These are phyloP conservation scores for Corticium candelabrum DNA, from an alignment of 37 sponge, comb jelly and placozoan species.

Conservation along the genomic window DNA sequence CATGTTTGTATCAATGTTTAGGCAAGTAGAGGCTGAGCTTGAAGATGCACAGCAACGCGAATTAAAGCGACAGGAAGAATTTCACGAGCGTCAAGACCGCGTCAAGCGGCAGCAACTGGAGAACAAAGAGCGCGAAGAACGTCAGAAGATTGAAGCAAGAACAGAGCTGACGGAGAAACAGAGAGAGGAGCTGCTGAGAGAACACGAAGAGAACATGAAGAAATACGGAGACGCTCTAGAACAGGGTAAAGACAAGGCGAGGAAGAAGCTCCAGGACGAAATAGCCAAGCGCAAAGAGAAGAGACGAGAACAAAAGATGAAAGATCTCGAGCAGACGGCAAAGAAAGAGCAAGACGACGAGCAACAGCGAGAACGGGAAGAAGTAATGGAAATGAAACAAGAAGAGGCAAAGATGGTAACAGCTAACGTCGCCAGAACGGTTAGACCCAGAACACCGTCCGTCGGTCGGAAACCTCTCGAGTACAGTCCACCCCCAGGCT, in stretches of 20 bases:
- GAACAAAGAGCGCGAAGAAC: background rate
- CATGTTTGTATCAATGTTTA: too few species aligned
- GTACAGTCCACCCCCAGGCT: background rate
- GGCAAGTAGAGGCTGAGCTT: background rate
- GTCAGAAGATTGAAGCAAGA: conserved; percentile 1
- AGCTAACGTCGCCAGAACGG: background rate
- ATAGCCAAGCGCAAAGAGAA: background rate
- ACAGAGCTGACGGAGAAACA: background rate
- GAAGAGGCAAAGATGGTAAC: background rate
- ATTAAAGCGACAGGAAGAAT: background rate
- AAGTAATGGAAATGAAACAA: conserved; percentile 1
- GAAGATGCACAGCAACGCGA: background rate
- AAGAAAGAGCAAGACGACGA: background rate
- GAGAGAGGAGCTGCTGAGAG: conserved; percentile 1
- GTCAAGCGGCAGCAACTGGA: background rate
- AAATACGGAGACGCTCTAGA: conserved; percentile 5
- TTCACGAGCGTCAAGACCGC: background rate
- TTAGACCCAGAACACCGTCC: background rate
- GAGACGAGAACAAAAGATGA: background rate
- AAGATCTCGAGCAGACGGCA: conserved; percentile 1
- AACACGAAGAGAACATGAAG: background rate
- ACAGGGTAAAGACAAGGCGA: background rate
- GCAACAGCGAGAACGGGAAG: conserved; percentile 6
- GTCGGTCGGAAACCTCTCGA: background rate
- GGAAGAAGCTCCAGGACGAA: background rate